These are phyloP conservation scores for Actinemys pallida DNA, from an alignment of 2,113 vertebrate species.

Conservation along the genomic window DNA sequence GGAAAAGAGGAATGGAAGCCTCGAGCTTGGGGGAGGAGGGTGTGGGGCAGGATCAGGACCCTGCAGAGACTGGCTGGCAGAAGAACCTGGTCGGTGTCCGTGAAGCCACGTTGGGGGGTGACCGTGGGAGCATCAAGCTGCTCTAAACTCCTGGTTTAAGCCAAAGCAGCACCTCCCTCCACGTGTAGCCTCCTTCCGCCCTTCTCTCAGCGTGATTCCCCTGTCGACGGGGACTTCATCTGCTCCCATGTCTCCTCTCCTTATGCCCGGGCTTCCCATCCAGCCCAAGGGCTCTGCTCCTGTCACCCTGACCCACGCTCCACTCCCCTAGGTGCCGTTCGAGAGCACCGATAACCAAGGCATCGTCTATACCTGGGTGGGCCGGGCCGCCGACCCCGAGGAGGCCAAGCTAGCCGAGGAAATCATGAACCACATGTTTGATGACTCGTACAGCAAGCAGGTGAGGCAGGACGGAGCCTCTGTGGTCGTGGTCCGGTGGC, in stretches of 20 bases:
- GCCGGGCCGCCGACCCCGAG: constrained; percentile 92
- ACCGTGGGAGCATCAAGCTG: not conserved
- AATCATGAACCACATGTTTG: constrained; percentile 97
- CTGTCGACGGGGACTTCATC: not conserved
- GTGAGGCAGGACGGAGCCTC: constrained; percentile 50
- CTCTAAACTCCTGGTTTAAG: too few relatives aligned
- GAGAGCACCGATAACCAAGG: constrained; percentile 98
- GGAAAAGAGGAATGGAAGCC: not conserved
- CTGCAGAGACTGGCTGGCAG: not conserved
- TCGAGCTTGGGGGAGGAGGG: not conserved
- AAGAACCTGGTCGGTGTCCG: not conserved
- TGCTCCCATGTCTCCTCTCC: not conserved
- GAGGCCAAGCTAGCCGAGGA: constrained; percentile 97
- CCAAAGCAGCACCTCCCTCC: too few relatives aligned
- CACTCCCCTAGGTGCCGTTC: constrained; percentile 89
- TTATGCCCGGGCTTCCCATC: not conserved
- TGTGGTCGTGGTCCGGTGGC: not conserved
- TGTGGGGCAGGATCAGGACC: not conserved
- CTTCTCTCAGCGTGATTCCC: not conserved
- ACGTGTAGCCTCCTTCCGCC: not conserved
- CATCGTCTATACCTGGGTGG: constrained; percentile 98
- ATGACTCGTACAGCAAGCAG: constrained; percentile 97
- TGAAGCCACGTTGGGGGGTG: not conserved
- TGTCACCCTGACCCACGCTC: not conserved
- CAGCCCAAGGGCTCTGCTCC: fast-evolving